Evolutionary conservation across 2,888 invertebrate genomes (phyloP).

Genomic region (Arctia plantaginis): DNA sequence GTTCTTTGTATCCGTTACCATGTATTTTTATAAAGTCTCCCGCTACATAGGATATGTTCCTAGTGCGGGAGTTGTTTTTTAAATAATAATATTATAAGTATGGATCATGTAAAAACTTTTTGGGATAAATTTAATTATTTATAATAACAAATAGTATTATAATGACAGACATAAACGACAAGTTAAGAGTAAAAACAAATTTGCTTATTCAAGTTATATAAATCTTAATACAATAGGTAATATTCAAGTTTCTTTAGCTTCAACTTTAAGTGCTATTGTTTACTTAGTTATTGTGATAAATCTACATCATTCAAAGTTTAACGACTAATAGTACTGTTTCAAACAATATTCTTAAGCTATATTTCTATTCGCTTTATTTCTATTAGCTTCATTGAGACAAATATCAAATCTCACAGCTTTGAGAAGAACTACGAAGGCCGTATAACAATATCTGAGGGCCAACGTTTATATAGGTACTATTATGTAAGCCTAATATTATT

Average conservation of each 20-base stretch:
- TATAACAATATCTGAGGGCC: neutral
- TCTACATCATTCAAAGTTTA: neutral
- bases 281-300: neutral
- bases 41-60: no score
- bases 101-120: no score
- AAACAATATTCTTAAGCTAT: neutral
- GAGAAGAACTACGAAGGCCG: neutral
- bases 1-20: no score
- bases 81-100: no score
- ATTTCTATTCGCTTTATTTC: no score
- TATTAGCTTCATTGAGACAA: neutral
- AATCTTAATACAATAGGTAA: neutral
- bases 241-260: neutral
- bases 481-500: conserved; percentile 6
- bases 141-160: neutral
- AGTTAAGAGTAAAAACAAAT: neutral
- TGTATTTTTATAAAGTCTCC: no score
- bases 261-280: neutral
- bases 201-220: neutral
- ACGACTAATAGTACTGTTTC: neutral
- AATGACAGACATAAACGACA: neutral
- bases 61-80: no score
- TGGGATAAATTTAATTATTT: no score
- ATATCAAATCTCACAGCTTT: neutral
- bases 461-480: neutral